Evolutionary conservation across 2,113 vertebrate genomes (phyloP), one percentile per base, ranked within the genome.

Genomic region (Ammodytes marinus): DNA sequence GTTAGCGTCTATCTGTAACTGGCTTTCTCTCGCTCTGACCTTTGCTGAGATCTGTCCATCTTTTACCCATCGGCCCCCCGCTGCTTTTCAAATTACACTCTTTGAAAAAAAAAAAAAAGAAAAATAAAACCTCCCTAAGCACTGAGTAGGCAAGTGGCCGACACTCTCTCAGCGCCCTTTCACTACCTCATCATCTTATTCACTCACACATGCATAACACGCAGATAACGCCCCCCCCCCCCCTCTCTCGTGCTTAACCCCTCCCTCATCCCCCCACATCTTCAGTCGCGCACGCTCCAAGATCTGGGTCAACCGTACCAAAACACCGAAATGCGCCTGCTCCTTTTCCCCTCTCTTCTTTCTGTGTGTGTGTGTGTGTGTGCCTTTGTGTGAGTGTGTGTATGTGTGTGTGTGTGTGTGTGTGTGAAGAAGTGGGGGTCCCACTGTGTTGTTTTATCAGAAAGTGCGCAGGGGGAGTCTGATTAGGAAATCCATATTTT

Each of bases 301-400:
- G 90, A 95, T 95, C 93, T 95, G 90, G 94, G 94, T 95, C 95
- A 95, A 86, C 87, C 83, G 65, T 91, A 91, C 93, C 86, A 90
- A 27, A 83, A 91, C 80, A 65, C 91, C 80, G 80, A 82, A 88
- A 68, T 0, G 49, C 11, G 65, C 63, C 72, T 50, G 17, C 76
- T 63, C 70, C 42, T 9, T 74, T 59, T 77, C 69, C 47, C 61
- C 50, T 69, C 19, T 64, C 27, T 27, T 27, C 27, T 27, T 27
- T 27, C 27, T 17, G 40, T 65, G 74, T 74, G 64, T 70, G 67
- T 68, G 43, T 64, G 55, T 46, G 69, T 49, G 45, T 49, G 19
- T 72, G 42, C 46, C 47, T 17, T 8, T 53, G 66, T 46, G n/a
- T 72, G 42, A 46, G 69, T 69, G 46, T 37, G 67, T 65, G 52